Conservation (phyloP, 2,888 invertebrate genomes). For the Mechanitis messenoides region DNA sequence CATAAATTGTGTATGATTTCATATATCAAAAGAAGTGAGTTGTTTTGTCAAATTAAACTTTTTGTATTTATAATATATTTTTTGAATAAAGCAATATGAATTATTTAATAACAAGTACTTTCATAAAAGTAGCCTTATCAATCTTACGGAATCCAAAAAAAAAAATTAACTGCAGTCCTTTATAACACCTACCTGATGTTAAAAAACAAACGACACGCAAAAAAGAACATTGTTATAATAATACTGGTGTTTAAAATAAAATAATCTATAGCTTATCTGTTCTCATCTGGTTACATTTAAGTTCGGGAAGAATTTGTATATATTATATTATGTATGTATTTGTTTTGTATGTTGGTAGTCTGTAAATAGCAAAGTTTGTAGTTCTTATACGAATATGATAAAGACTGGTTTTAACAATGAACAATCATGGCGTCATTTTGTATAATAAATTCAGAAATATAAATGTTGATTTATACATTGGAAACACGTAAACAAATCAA, state of each 20-base stretch:
- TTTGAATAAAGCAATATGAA: too few species aligned
- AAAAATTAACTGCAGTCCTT: conserved; percentile 18
- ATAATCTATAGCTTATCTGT: conserved; percentile 2
- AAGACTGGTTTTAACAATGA: too few species aligned
- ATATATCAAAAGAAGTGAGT: too few species aligned
- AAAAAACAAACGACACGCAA: conserved; percentile 15
- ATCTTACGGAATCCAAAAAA: conserved; percentile 22
- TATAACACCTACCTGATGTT: conserved; percentile 27
- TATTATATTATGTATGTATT: background rate
- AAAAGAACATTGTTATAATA: conserved; percentile 3
- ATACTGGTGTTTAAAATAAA: conserved; percentile 1
- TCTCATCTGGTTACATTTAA: background rate
- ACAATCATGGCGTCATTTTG: too few species aligned
- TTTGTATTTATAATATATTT: too few species aligned
- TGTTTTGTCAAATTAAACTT: too few species aligned
- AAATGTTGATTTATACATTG: conserved; percentile 8
- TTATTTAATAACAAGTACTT: background rate
- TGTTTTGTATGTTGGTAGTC: background rate
- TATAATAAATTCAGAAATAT: background rate
- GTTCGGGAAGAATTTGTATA: background rate
- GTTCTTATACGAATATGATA: too few species aligned
- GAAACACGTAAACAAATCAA: conserved; percentile 22
- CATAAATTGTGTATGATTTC: too few species aligned
- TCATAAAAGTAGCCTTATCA: background rate
- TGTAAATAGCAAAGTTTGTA: too few species aligned